These are phyloP conservation scores for Idaea biselata DNA, from an alignment of 2,888 invertebrate species.

Conservation along the genomic window DNA sequence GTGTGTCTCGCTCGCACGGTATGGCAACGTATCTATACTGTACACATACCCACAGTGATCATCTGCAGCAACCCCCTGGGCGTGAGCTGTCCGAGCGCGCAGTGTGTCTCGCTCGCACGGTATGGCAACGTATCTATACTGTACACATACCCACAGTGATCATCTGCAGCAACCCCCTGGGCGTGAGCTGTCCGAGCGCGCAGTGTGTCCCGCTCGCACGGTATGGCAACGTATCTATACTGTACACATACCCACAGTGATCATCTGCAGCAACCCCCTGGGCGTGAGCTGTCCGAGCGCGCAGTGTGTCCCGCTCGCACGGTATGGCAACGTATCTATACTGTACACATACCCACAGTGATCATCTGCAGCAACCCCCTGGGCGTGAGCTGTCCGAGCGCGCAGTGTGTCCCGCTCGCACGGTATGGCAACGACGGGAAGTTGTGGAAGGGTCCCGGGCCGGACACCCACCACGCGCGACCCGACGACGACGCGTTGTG, in stretches of 20 bases:
- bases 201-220: too few relatives aligned
- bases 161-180: too few relatives aligned
- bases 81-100: too few relatives aligned
- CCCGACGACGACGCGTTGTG: constrained; percentile 78
- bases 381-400: constrained; percentile 92
- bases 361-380: constrained; percentile 91
- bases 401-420: constrained; percentile 82
- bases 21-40: too few relatives aligned
- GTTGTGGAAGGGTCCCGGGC: constrained; percentile 90
- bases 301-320: constrained; percentile 83
- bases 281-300: constrained; percentile 93
- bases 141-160: too few relatives aligned
- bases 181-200: too few relatives aligned
- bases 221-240: neutral
- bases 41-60: too few relatives aligned
- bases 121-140: constrained; percentile 86
- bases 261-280: constrained; percentile 89
- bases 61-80: too few relatives aligned
- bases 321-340: neutral
- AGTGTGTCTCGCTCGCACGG: too few relatives aligned
- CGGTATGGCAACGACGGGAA: constrained; percentile 87
- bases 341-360: constrained; percentile 83
- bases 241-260: constrained; percentile 85
- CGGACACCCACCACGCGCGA: constrained; percentile 87
- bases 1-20: constrained; percentile 68